Evolutionary conservation across 2,888 invertebrate species (phyloP).

Genomic region (Lamproptera curius): DNA sequence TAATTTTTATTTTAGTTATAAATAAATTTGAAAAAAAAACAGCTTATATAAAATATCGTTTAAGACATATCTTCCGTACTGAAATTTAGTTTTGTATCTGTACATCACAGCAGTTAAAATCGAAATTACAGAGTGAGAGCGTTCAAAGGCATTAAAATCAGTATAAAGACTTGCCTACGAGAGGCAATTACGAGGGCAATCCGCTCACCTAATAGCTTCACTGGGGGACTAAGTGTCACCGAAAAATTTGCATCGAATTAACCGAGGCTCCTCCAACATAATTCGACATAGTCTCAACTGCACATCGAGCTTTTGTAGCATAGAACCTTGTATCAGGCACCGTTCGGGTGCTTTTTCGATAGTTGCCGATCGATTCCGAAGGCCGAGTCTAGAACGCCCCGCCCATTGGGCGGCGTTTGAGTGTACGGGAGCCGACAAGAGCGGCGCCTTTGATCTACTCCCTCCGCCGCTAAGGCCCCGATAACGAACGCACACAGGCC

Average conservation of each 20-base stretch:
- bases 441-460: slow-evolving; percentile 69
- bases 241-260: slow-evolving; percentile 64
- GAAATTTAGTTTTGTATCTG: too few species aligned
- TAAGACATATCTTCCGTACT: neutral
- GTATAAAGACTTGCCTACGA: slow-evolving; percentile 70
- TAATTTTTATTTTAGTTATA: neutral
- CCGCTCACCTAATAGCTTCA: slow-evolving; percentile 66
- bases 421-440: slow-evolving; percentile 71
- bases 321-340: slow-evolving; percentile 45
- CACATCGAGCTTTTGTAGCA: slow-evolving; percentile 9
- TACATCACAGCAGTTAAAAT: slow-evolving; percentile 36
- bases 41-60: neutral
- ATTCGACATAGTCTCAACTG: slow-evolving; percentile 46
- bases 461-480: slow-evolving; percentile 44
- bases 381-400: slow-evolving; percentile 68
- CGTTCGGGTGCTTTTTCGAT: slow-evolving; percentile 45
- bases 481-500: slow-evolving; percentile 71
- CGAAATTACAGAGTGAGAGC: slow-evolving; percentile 54
- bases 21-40: neutral
- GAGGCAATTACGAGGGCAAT: slow-evolving; percentile 73
- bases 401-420: slow-evolving; percentile 70
- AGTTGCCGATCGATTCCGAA: slow-evolving; percentile 66
- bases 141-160: slow-evolving; percentile 50
- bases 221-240: slow-evolving; percentile 61
- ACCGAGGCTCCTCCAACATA: slow-evolving; percentile 40